Conservation (phyloP, 2,888 invertebrate genomes). For the Cryptocephalus moraei region DNA sequence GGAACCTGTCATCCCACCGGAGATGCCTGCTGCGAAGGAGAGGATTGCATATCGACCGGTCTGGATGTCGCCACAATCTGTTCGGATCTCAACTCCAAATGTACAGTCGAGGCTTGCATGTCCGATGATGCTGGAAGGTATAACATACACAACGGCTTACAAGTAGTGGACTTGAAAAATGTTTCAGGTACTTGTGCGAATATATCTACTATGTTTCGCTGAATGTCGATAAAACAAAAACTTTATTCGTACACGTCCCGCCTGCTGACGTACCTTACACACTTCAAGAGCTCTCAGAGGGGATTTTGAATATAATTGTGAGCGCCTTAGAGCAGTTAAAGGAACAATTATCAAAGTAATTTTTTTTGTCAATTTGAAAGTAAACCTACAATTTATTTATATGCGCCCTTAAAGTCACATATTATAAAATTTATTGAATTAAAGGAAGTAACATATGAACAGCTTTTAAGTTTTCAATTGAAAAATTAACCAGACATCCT, state of each 20-base stretch:
- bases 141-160: too few species aligned
- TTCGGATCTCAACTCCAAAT: background rate
- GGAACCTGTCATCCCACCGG: background rate
- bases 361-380: too few species aligned
- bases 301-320: conserved; percentile 39
- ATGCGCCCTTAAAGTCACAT: too few species aligned
- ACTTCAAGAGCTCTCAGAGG: conserved; percentile 47
- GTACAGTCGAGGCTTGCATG: background rate
- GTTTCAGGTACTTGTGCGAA: conserved; percentile 66
- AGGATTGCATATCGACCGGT: background rate
- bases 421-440: too few species aligned
- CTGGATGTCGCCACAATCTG: background rate
- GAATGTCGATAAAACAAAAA: conserved; percentile 46
- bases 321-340: conserved; percentile 5
- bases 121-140: background rate
- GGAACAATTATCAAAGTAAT: too few species aligned
- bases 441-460: too few species aligned
- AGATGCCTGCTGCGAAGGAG: background rate
- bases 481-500: too few species aligned
- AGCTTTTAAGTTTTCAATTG: too few species aligned
- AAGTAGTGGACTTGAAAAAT: background rate
- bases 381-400: too few species aligned
- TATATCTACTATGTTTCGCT: conserved; percentile 73
- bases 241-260: conserved; percentile 75
- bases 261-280: conserved; percentile 49